Conservation (phyloP, 2,797 vertebrate species). For the Anas acuta region DNA sequence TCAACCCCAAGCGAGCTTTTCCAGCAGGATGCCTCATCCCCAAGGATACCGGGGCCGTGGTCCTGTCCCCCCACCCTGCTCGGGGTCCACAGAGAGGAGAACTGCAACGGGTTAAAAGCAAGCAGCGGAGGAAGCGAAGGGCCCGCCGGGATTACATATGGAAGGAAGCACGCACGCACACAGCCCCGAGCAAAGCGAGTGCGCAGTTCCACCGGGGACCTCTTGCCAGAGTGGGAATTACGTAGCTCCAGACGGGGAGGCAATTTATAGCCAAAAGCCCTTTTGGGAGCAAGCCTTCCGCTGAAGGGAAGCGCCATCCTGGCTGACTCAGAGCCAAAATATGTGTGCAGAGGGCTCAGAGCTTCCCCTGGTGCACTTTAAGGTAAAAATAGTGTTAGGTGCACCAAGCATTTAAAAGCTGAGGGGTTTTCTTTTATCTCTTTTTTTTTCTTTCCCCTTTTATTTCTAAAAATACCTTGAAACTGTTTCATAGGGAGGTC, state of each 20-base stretch:
- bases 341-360: neutral
- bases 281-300: neutral
- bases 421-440: neutral
- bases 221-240: neutral
- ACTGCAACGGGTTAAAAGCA: neutral
- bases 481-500: slow-evolving; percentile 88
- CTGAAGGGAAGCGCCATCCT: neutral
- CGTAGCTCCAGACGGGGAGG: neutral
- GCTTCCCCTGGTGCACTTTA: fast-evolving
- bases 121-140: neutral
- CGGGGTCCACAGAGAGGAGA: neutral
- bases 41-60: neutral
- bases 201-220: neutral
- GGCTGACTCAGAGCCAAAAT: neutral
- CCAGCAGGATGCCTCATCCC: fast-evolving
- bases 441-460: neutral
- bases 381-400: neutral
- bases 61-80: neutral
- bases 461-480: slow-evolving; percentile 85
- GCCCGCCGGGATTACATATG: slow-evolving; percentile 32
- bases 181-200: neutral
- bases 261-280: neutral
- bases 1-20: neutral
- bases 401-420: neutral
- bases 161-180: slow-evolving; percentile 14